Evolutionary conservation across 1,140 invertebrate genomes (phyloP), one percentile per base, ranked within the genome.

Genomic region (Pectinophora gossypiella): DNA sequence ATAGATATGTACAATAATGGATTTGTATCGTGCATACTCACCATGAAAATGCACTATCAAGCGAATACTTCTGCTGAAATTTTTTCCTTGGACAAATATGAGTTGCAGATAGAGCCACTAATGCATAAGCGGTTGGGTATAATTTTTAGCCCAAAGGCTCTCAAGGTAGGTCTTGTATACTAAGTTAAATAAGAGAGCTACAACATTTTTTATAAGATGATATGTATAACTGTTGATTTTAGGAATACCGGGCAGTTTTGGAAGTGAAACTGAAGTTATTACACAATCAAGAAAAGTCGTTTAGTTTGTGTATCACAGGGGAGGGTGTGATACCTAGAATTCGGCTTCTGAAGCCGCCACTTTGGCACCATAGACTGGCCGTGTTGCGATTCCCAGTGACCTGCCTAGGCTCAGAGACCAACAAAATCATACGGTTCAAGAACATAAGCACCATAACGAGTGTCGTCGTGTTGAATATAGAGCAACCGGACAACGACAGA

Each of bases 1-100:
- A 70, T 87, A 19, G 80, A 85, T 51, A 63, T 87, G 6, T 87
- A 82, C 20, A 87, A 87, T 48, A 79, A 78, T 48, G 84, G 84
- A n/a, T 56, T 87, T 36, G 84, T 87, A 4, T 61, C 84, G 0
- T 76, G 69, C 59, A 73, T 65, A 5, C 61, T 87, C 1, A 74
- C 52, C 12, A 87, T 85, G 76, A 72, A 64, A 49, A 43, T 87
- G 9, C 69, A 78, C 13, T 80, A 82, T 50, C 81, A 85, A 45
- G 42, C 61, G 2, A 82, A 84, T 56, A 59, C 72, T 2, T 67
- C 65, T 42, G 48, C 51, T 27, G 57, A 68, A 19, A 78, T 84
- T 52, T 84, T 83, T 60, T 79, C 67, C 19, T 64, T 87, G 51
- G 80, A 87, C 23, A 84, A 79, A 58, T 78, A 78, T 52, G 62